Base-by-base conservation (phyloP, 2,113 vertebrate species). In the Serinus canaria region DNA sequence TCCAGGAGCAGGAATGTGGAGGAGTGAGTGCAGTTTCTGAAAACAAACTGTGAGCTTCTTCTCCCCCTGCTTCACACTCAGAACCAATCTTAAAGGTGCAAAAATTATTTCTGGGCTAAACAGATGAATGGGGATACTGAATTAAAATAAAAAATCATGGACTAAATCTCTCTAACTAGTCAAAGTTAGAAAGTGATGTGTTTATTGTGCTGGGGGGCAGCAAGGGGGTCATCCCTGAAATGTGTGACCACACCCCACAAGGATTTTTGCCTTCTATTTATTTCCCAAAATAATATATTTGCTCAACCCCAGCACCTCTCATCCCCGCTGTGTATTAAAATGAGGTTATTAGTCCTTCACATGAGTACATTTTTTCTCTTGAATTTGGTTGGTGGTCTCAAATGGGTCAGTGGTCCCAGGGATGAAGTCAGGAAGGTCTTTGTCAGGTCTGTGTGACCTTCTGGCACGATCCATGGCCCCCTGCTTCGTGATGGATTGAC, bases 211-310 rank as follows among this genome's bases (percentile, higher is more conserved):
- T 10, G 13, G 31, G 6, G 2, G 53, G 31, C 2, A 4, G 31
- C 55, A n/a, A 2, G 1, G 33, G 21, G 13, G 33, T 15, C 9
- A 2, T 58, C 20, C 9, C 2, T 5, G 3, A n/a, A n/a, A n/a
- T n/a, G 55, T 0, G 3, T n/a, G 55, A n/a, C 33, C 0, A 1
- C 9, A 10, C 33, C 9, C 2, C 13, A 56, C 31, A 58, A n/a
- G 13, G 55, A n/a, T n/a, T 22, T 58, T n/a, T n/a, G 33, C 33
- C 9, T n/a, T 56, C 20, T 23, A 15, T 58, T 58, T 15, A 58
- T 58, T 56, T n/a, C 21, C 33, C 33, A 58, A 58, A 58, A 3
- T 7, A 23, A 58, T 23, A 10, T 13, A n/a, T 7, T 7, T 21
- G 55, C 55, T n/a, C 6, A 58, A 58, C 33, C 20, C 33, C 55